phyloP scores from a whole-genome alignment of 2,797 vertebrate genomes.

The Chromobotia macracanthus region DNA sequence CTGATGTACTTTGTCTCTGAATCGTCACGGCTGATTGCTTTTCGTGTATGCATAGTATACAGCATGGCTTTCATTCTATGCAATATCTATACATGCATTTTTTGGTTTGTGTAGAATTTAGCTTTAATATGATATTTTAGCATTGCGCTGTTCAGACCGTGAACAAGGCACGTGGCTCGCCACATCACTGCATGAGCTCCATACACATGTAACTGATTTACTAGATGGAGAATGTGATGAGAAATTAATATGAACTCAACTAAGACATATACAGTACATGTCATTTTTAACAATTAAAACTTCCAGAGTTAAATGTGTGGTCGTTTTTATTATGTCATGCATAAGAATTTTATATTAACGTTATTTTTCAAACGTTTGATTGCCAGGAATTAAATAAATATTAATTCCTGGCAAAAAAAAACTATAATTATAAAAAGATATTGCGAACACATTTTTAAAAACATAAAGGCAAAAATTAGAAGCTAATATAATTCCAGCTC shows the following conservation, averaged over 20 bases:
- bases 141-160: conserved; percentile 65
- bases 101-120: conserved; percentile 76
- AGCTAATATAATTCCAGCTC: neutral
- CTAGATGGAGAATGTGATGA: conserved; percentile 69
- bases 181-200: conserved; percentile 86
- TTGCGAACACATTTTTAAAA: neutral
- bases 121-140: conserved; percentile 86
- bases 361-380: too few species aligned
- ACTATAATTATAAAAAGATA: too few species aligned
- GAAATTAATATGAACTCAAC: conserved; percentile 61
- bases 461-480: too few species aligned
- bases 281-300: conserved; percentile 98
- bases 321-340: conserved; percentile 3
- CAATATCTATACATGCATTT: conserved; percentile 84
- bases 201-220: conserved; percentile 79
- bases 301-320: conserved; percentile 53
- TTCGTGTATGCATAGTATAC: conserved; percentile 83
- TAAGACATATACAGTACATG: conserved; percentile 80
- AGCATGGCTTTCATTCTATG: conserved; percentile 99
- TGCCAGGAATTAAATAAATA: too few species aligned
- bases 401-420: too few species aligned
- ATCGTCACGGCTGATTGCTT: conserved; percentile 82
- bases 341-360: neutral
- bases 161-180: conserved; percentile 72
- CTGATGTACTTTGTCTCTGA: conserved; percentile 67